phyloP scores from a whole-genome alignment of 2,113 vertebrate genomes.

The Sinocyclocheilus rhinocerous region DNA sequence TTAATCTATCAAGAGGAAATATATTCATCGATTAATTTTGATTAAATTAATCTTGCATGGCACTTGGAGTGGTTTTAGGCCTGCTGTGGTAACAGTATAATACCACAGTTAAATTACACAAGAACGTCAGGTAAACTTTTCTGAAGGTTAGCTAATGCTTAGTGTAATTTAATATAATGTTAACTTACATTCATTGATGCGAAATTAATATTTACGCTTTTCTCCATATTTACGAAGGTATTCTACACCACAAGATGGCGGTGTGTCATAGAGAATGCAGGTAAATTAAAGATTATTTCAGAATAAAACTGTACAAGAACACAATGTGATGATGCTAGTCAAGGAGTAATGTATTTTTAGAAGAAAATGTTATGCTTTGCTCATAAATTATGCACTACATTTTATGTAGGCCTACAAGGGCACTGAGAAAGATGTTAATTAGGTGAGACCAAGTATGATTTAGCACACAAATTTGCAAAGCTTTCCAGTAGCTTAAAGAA shows the following conservation, averaged over 20 bases:
- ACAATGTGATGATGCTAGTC: not conserved
- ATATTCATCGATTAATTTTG: not conserved
- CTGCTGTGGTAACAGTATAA: not conserved
- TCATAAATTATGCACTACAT: not conserved
- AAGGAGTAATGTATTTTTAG: not conserved
- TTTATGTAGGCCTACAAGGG: not conserved
- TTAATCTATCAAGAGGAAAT: not conserved
- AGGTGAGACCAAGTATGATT: not conserved
- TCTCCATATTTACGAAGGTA: not conserved
- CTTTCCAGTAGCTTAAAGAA: not conserved
- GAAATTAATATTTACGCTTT: not conserved
- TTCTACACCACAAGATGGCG: slow-evolving; percentile 59
- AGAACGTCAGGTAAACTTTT: not conserved
- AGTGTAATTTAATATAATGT: not conserved
- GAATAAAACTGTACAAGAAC: not conserved
- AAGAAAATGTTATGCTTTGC: not conserved
- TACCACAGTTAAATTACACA: not conserved
- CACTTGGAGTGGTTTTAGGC: not conserved
- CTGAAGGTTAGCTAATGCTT: not conserved
- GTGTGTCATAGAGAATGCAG: slow-evolving; percentile 16
- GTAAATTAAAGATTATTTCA: too few relatives aligned
- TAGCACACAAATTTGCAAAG: not conserved
- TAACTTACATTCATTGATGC: not conserved
- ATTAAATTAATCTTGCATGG: not conserved
- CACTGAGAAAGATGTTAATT: not conserved